phyloP scores from a whole-genome alignment of 1,140 invertebrate species.

The Brachionus plicatilis region DNA sequence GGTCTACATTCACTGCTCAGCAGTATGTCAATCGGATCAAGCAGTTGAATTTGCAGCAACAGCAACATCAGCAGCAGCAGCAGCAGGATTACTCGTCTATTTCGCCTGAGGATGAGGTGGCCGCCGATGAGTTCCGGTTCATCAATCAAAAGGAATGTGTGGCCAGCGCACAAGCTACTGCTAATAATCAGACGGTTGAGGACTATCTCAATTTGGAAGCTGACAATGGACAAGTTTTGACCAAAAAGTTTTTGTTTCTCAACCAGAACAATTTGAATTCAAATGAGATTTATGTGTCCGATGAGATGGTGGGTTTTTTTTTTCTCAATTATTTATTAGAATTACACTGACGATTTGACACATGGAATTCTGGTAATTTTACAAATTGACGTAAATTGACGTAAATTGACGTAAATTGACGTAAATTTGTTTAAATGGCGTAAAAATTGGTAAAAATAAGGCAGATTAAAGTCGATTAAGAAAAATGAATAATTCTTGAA shows the following conservation, averaged over 20 bases:
- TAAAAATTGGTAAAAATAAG: too few relatives aligned
- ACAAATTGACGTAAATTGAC: too few relatives aligned
- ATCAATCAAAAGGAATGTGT: neutral
- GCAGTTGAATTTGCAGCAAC: neutral
- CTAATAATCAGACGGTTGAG: neutral
- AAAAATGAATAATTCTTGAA: too few relatives aligned
- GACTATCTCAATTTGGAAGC: neutral
- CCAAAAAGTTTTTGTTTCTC: neutral
- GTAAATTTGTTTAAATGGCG: too few relatives aligned
- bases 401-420: too few relatives aligned
- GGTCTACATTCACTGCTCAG: slow-evolving; percentile 5
- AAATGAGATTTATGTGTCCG: slow-evolving; percentile 19
- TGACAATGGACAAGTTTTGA: neutral
- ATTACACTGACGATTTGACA: too few relatives aligned
- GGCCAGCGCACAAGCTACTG: neutral
- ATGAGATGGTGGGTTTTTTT: neutral
- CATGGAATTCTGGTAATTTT: too few relatives aligned
- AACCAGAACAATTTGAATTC: neutral
- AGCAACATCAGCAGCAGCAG: neutral
- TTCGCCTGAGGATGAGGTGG: neutral
- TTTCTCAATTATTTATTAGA: too few relatives aligned
- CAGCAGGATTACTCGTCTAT: neutral
- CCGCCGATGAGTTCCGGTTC: neutral
- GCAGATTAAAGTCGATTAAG: too few relatives aligned
- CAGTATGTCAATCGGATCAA: neutral